Percentiles rank a stretch among this genome's conserved stretches.
These are phyloP conservation scores for Hetaerina americana DNA, from an alignment of 1,140 invertebrate genomes.

Conservation along the genomic window DNA sequence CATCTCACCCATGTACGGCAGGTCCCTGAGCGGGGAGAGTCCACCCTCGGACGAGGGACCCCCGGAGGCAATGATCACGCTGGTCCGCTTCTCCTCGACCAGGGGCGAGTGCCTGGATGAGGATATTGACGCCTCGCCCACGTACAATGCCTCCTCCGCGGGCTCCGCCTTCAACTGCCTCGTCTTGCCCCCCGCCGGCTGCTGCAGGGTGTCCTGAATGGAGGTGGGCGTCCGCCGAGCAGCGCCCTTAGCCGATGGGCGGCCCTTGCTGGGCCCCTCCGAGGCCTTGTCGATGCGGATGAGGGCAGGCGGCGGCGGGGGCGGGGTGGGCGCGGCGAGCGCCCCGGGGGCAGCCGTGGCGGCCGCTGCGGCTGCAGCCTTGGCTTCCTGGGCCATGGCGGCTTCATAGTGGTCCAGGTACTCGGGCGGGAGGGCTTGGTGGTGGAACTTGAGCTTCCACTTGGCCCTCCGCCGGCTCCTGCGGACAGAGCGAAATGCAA, in stretches of 20 bases:
- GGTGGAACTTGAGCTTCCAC: conserved; percentile 69
- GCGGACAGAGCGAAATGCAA: background rate
- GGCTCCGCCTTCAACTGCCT: background rate
- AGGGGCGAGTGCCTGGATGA: background rate
- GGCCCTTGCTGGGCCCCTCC: background rate
- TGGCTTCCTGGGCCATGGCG: conserved; percentile 39
- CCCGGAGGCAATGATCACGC: background rate
- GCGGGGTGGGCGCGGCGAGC: conserved; percentile 10
- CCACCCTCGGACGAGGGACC: background rate
- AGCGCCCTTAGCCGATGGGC: background rate
- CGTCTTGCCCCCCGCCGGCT: background rate
- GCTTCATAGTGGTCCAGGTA: conserved; percentile 68
- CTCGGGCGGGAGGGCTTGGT: conserved; percentile 62
- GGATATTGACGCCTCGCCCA: background rate
- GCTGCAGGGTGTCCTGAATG: background rate
- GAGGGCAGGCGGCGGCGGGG: background rate
- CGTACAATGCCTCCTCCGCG: background rate
- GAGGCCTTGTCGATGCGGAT: background rate
- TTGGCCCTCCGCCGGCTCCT: conserved; percentile 47
- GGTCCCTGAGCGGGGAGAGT: conserved; percentile 29
- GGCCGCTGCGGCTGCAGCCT: conserved; percentile 22
- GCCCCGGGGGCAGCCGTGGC: conserved; percentile 8
- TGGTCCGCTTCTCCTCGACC: background rate
- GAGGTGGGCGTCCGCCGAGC: background rate
- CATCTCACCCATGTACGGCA: conserved; percentile 84